Base-by-base conservation (phyloP, 2,113 vertebrate genomes). In the Sinocyclocheilus grahami region DNA sequence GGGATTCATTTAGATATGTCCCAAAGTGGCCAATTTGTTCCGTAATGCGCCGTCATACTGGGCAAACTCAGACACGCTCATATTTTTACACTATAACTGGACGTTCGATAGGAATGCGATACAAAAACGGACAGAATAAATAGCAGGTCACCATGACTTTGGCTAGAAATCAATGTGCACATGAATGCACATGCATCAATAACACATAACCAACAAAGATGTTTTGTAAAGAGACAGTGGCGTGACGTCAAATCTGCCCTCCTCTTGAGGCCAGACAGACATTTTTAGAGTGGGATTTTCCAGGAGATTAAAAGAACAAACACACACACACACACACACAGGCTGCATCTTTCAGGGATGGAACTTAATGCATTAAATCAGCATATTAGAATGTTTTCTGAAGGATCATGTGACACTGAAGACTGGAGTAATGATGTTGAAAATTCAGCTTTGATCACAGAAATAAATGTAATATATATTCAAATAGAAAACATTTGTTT, bases 201-300 rank as follows among this genome's bases (percentile, higher is more conserved):
- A 46, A 27, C 78, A 27, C 67, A 22, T n/a, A 62, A 60, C 33
- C 62, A 37, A 46, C 33, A 71, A 67, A 78, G 80, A 58, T 13
- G 8, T 53, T 82, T 88, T 77, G 72, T 69, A 16, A 48, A 46
- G 48, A 24, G 20, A 1, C 63, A 72, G 14, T 37, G 16, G 20
- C 2, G 12, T 84, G 88, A 87, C 51, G 88, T 86, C 81, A 81
- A 86, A 86, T 65, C 74, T 75, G 7, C 4, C 48, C 76, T 71
- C 71, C 37, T 51, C 42, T 77, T 13, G 42, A 85, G 82, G 67
- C 39, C 71, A 30, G 11, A 22, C 5, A 16, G 18, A 42, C 78
- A 78, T 87, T 85, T 87, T 72, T 89, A 87, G 86, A 87, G 46
- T 6, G 87, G 78, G 83, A 85, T 77, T 88, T 88, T 88, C 83